A percentile compares a stretch with the other conserved stretches of the same genome.
Conservation (phyloP, 2,113 vertebrate species). For the Tupaia chinensis region DNA sequence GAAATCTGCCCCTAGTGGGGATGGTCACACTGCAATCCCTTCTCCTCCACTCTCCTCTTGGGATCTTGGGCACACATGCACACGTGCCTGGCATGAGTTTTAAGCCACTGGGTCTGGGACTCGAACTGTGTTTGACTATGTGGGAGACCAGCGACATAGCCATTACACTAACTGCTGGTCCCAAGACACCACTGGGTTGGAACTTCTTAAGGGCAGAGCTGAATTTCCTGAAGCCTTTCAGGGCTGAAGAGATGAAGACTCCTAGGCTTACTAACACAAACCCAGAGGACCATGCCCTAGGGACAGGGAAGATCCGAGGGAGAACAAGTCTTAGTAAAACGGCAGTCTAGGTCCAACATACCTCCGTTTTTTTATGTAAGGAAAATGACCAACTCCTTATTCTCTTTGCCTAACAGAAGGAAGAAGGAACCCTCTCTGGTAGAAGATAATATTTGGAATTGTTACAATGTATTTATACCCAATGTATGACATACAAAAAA, state of each 20-base stretch:
- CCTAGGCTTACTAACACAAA: neutral
- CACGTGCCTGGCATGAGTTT: no score
- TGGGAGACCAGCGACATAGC: no score
- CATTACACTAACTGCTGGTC: no score
- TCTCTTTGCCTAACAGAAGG: neutral
- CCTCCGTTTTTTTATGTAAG: neutral
- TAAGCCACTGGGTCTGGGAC: no score
- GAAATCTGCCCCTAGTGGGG: no score
- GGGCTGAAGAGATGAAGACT: neutral
- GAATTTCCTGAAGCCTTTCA: neutral
- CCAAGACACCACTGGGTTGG: neutral
- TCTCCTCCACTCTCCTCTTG: no score
- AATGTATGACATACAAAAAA: neutral
- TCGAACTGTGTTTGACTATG: no score
- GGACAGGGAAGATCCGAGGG: neutral
- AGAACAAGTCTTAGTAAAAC: neutral
- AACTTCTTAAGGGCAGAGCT: neutral
- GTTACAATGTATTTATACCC: neutral
- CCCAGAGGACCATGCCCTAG: neutral
- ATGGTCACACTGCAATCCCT: no score
- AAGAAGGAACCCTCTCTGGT: neutral
- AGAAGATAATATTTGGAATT: neutral
- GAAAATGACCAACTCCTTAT: neutral
- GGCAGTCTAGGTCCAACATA: neutral
- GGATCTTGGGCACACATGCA: no score